These are phyloP conservation scores for Nemopilema nomurai DNA, from an alignment of 30 jellyfish, hydroid and myxozoan species.

Conservation along the genomic window DNA sequence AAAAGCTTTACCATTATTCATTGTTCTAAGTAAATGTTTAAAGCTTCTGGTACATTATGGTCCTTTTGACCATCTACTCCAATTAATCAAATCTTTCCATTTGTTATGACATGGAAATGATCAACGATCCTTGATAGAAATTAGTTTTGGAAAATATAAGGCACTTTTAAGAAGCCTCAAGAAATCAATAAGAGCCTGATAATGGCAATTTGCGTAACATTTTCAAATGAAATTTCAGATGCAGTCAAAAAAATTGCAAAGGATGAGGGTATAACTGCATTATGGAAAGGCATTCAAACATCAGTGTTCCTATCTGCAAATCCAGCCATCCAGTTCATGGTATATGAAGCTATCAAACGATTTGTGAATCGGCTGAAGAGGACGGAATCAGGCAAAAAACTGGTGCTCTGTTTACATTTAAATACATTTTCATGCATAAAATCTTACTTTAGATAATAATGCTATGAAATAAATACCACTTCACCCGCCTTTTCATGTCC, in stretches of 20 bases:
- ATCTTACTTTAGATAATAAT: neutral
- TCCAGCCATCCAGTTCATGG: constrained; percentile 96
- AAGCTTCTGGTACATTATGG: no score
- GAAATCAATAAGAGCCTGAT: no score
- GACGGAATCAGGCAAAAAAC: constrained; percentile 21
- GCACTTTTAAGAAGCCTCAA: no score
- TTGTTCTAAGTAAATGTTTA: no score
- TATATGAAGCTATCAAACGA: constrained; percentile 84
- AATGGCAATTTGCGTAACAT: neutral
- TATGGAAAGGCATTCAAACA: constrained; percentile 93
- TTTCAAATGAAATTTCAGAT: constrained; percentile 61
- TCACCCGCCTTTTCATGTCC: neutral
- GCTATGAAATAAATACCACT: neutral
- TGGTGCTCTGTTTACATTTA: constrained; percentile 2
- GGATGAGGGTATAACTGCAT: constrained; percentile 83
- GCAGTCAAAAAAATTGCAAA: constrained; percentile 68
- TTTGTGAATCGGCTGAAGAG: constrained; percentile 40
- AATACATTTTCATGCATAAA: neutral
- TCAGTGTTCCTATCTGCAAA: constrained; percentile 88
- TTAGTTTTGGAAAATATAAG: no score
- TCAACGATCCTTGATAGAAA: no score
- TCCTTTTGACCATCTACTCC: no score
- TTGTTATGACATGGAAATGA: no score
- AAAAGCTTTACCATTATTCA: no score
- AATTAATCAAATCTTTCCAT: no score